phyloP scores from a whole-genome alignment of 2,888 invertebrate genomes.

The Eilema depressum region DNA sequence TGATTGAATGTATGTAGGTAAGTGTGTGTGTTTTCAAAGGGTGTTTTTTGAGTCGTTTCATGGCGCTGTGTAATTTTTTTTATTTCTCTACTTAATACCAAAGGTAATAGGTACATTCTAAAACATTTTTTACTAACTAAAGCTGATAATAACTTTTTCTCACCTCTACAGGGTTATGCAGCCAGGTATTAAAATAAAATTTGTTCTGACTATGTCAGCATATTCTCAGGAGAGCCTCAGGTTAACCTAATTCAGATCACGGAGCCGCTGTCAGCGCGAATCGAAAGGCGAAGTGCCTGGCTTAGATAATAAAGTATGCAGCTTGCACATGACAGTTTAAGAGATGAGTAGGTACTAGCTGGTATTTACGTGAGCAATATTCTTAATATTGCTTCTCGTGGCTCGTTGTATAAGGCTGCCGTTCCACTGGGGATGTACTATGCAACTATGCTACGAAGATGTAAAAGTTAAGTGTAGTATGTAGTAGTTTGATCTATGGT shows the following conservation, averaged over 20 bases:
- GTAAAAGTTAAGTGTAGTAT: too few species aligned
- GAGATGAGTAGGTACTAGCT: background rate
- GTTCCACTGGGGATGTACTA: too few species aligned
- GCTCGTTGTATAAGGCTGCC: too few species aligned
- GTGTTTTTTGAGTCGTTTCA: too few species aligned
- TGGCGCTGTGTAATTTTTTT: too few species aligned
- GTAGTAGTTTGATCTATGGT: too few species aligned
- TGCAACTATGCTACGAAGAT: too few species aligned
- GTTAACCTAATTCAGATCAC: conserved; percentile 22
- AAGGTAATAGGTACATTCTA: too few species aligned
- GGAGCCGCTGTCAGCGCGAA: conserved; percentile 7
- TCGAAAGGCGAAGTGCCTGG: conserved; percentile 6
- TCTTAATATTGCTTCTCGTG: background rate
- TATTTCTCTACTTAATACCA: too few species aligned
- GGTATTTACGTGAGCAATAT: background rate
- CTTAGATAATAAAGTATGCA: conserved; percentile 23
- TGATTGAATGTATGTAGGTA: too few species aligned
- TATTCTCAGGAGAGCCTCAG: conserved; percentile 4
- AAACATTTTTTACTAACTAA: too few species aligned
- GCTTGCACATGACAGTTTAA: conserved; percentile 13
- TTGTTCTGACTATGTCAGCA: background rate
- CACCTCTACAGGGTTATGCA: background rate
- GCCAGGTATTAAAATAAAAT: background rate
- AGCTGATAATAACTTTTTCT: background rate
- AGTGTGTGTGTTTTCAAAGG: too few species aligned